These are phyloP conservation scores for Halocaridina rubra DNA, from an alignment of 2,888 invertebrate species.

Conservation along the genomic window DNA sequence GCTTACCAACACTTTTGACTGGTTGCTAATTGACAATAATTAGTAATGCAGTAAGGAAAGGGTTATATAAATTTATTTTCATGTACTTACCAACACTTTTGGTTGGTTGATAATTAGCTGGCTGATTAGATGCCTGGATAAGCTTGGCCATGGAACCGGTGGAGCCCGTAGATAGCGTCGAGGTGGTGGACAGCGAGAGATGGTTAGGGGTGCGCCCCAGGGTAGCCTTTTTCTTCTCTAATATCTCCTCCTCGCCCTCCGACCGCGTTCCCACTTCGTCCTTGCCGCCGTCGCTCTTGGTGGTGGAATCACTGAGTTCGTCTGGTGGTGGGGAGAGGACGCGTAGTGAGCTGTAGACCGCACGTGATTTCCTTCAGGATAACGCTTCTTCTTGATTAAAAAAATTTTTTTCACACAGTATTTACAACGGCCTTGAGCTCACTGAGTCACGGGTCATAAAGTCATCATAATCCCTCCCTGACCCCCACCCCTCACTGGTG, in stretches of 20 bases:
- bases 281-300: slow-evolving; percentile 65
- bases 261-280: slow-evolving; percentile 83
- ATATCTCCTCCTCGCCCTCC: slow-evolving; percentile 82
- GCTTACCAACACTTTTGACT: too few species aligned
- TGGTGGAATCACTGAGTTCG: slow-evolving; percentile 64
- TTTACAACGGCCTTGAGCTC: slow-evolving; percentile 52
- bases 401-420: slow-evolving; percentile 43
- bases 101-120: slow-evolving; percentile 90
- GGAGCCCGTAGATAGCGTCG: slow-evolving; percentile 92
- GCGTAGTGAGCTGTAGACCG: slow-evolving; percentile 45
- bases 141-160: slow-evolving; percentile 92
- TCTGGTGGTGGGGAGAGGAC: slow-evolving; percentile 55
- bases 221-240: slow-evolving; percentile 78
- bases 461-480: slow-evolving; percentile 52
- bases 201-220: slow-evolving; percentile 93
- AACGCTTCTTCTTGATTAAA: slow-evolving; percentile 48
- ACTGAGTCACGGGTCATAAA: slow-evolving; percentile 53
- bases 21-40: too few species aligned
- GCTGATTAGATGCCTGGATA: slow-evolving; percentile 93
- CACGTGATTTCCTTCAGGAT: slow-evolving; percentile 39
- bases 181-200: slow-evolving; percentile 91
- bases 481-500: slow-evolving; percentile 42
- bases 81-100: slow-evolving; percentile 73
- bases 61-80: too few species aligned
- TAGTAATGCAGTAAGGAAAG: too few species aligned